Conservation (phyloP, 2,888 invertebrate species). For the Conistra vaccinii region DNA sequence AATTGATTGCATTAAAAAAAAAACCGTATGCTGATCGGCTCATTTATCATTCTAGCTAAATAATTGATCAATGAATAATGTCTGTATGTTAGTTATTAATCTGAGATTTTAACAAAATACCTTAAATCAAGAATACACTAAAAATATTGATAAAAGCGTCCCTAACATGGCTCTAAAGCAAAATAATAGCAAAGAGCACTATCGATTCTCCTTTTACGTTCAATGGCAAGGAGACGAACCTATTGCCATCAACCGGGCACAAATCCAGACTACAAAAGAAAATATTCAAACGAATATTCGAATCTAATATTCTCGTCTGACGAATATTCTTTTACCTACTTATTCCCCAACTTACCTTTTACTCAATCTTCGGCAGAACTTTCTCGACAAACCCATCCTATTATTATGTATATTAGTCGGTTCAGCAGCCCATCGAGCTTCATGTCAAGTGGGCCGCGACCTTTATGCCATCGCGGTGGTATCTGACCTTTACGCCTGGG, state of each 20-base stretch:
- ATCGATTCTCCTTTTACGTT: neutral
- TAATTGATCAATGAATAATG: neutral
- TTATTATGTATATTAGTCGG: slow-evolving; percentile 47
- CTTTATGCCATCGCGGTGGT: slow-evolving; percentile 64
- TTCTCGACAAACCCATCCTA: slow-evolving; percentile 37
- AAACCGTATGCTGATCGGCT: neutral
- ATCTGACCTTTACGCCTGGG: slow-evolving; percentile 66
- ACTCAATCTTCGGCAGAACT: slow-evolving; percentile 20
- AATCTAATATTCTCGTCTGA: no score
- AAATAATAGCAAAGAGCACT: neutral
- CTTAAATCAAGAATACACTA: no score
- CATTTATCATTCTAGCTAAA: neutral
- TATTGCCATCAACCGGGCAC: no score
- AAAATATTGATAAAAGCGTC: neutral
- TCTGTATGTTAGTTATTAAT: neutral
- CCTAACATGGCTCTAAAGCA: no score
- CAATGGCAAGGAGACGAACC: no score
- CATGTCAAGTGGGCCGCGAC: slow-evolving; percentile 57
- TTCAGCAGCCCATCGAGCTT: slow-evolving; percentile 37
- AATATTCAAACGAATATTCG: no score
- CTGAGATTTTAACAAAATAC: no score
- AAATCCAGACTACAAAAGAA: no score
- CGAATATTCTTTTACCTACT: no score
- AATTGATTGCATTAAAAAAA: neutral
- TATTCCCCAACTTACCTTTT: slow-evolving; percentile 4